Conservation (phyloP, 2,888 invertebrate species). For the Nemurella pictetii region DNA sequence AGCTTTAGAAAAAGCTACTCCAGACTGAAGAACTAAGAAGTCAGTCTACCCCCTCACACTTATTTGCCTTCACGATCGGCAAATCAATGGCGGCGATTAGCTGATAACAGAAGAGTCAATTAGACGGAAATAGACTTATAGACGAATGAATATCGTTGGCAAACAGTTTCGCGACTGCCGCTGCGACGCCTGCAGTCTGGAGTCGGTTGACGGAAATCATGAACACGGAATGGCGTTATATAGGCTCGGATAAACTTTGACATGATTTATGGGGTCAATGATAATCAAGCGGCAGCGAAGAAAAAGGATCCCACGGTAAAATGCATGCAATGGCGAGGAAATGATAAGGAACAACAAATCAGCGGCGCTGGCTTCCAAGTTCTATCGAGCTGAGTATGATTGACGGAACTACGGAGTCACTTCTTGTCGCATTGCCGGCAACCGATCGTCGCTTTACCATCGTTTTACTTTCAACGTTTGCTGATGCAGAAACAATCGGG, state of each 20-base stretch:
- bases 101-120: not conserved
- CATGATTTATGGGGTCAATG: not conserved
- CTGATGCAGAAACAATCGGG: not conserved
- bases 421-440: not conserved
- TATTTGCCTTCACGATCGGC: not conserved
- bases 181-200: not conserved
- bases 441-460: not conserved
- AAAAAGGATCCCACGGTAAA: not conserved
- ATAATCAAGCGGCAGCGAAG: not conserved
- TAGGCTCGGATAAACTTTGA: not conserved
- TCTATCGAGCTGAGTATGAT: not conserved
- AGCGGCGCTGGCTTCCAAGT: too few species aligned
- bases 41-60: constrained; percentile 1
- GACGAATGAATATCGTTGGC: not conserved
- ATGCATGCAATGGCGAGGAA: not conserved
- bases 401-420: not conserved
- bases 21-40: constrained; percentile 10
- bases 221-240: not conserved
- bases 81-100: constrained; percentile 6
- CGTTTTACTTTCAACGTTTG: not conserved
- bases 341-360: not conserved
- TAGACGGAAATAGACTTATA: not conserved
- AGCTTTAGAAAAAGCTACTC: not conserved
- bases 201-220: not conserved
- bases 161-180: not conserved